Evolutionary conservation across 1,140 invertebrate genomes (phyloP).

Genomic region (Lethrus apterus): DNA sequence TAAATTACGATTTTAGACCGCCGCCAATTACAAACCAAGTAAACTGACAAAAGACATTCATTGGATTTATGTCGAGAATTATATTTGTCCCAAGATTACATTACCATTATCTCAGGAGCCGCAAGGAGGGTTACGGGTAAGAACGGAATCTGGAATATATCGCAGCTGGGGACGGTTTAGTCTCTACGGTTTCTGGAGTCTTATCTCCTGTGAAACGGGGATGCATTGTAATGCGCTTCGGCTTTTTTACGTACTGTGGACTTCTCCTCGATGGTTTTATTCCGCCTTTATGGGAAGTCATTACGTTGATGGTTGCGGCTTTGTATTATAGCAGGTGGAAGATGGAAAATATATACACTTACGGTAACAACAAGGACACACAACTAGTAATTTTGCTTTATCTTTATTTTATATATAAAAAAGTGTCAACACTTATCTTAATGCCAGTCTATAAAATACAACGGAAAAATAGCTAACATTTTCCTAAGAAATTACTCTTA

Average conservation of each 20-base stretch:
- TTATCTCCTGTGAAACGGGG: constrained; percentile 9
- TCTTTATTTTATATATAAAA: constrained; percentile 14
- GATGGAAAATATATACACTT: constrained; percentile 3
- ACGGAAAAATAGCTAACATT: constrained; percentile 5
- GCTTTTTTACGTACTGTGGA: constrained; percentile 8
- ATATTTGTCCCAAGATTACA: constrained; percentile 39
- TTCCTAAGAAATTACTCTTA: background rate
- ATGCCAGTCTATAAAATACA: constrained; percentile 8
- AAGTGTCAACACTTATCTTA: constrained; percentile 7
- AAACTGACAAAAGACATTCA: constrained; percentile 24
- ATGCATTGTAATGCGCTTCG: constrained; percentile 3
- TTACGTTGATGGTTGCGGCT: background rate
- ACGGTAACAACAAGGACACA: background rate
- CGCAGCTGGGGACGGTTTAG: too few species aligned
- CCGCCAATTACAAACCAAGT: constrained; percentile 8
- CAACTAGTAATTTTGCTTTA: background rate
- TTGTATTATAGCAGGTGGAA: constrained; percentile 9
- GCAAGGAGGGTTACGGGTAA: constrained; percentile 22
- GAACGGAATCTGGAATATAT: constrained; percentile 21
- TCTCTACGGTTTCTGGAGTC: too few species aligned
- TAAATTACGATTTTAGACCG: too few species aligned
- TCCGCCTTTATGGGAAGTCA: constrained; percentile 9
- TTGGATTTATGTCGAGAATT: constrained; percentile 36
- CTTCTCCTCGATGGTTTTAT: constrained; percentile 10
- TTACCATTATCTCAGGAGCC: constrained; percentile 35